These are phyloP conservation scores for Neomorphus geoffroyi DNA, from an alignment of 2,797 vertebrate genomes.

Conservation along the genomic window DNA sequence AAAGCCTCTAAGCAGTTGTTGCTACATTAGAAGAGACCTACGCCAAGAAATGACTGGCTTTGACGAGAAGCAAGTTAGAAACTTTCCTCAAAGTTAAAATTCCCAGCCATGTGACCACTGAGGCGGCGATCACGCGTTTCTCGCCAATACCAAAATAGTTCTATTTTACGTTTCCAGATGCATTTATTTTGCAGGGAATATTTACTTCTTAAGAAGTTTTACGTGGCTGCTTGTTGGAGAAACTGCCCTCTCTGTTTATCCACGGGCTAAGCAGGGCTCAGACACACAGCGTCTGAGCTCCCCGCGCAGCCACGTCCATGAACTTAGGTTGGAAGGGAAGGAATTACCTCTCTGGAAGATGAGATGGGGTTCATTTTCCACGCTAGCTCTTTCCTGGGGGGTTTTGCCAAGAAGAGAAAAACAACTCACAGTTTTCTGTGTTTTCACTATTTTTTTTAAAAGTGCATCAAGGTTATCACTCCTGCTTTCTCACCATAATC, in stretches of 20 bases:
- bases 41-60: background rate
- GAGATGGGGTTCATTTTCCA: constrained; percentile 46
- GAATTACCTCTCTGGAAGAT: background rate
- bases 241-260: background rate
- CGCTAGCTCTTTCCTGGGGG: constrained; percentile 39
- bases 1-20: background rate
- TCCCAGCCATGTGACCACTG: background rate
- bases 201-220: background rate
- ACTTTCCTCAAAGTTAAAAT: background rate
- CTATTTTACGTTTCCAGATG: background rate
- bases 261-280: constrained; percentile 47
- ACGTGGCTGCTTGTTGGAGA: background rate
- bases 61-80: background rate
- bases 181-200: background rate
- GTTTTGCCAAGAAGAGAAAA: constrained; percentile 2
- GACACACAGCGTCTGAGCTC: background rate
- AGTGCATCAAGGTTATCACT: constrained; percentile 45
- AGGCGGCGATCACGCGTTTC: rapidly evolving
- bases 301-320: background rate
- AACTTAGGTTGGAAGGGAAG: constrained; percentile 26
- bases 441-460: background rate
- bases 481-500: constrained; percentile 63
- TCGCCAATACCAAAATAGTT: rapidly evolving
- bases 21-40: background rate
- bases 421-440: background rate